These are phyloP conservation scores for Agrotis puta DNA, from an alignment of 2,888 invertebrate species.

Conservation along the genomic window DNA sequence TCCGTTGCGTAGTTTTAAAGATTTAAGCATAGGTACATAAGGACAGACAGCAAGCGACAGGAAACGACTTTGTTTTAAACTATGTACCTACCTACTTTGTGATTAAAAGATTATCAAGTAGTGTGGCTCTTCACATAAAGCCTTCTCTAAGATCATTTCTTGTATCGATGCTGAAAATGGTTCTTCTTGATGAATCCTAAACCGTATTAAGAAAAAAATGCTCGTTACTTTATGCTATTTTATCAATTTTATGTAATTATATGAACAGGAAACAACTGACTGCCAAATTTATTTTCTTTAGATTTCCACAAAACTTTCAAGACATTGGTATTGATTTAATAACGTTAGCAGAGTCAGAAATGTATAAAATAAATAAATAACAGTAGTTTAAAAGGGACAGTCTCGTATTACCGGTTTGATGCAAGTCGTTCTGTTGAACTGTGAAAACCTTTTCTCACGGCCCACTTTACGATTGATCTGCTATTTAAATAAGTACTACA, in stretches of 20 bases:
- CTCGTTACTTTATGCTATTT: neutral
- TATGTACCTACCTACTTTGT: no score
- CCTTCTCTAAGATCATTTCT: neutral
- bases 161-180: no score
- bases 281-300: neutral
- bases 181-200: neutral
- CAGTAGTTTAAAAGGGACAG: conserved; percentile 42
- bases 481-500: conserved; percentile 32
- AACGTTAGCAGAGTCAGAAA: conserved; percentile 18
- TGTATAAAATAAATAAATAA: conserved; percentile 39
- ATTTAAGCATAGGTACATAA: no score
- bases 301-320: neutral
- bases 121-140: no score
- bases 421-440: conserved; percentile 33
- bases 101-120: no score
- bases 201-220: neutral
- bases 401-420: conserved; percentile 52
- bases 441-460: conserved; percentile 61
- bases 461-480: conserved; percentile 51
- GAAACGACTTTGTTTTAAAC: no score
- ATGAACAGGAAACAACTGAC: neutral
- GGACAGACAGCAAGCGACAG: no score
- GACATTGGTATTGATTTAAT: conserved; percentile 16
- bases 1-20: no score
- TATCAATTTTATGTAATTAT: conserved; percentile 1